Base-by-base conservation (phyloP, 2,113 vertebrate species). In the Irena cyanogastra region DNA sequence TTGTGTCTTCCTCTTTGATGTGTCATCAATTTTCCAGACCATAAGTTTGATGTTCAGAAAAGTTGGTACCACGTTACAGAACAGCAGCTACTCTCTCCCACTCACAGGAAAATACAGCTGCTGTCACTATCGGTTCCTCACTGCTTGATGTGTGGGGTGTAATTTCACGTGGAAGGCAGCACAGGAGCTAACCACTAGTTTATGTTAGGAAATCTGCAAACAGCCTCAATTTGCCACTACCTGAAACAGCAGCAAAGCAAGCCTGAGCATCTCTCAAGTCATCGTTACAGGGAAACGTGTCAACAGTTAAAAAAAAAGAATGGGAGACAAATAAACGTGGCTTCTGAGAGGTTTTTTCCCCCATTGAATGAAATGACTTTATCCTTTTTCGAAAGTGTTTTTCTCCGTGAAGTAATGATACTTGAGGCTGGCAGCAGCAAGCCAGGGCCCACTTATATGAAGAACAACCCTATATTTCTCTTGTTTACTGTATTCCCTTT, bases 241-340 rank as follows among this genome's bases (percentile, higher is more conserved):
- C 78, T 86, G 56, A 96, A 93, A 94, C 39, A n/a, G 59, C 87
- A 74, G 92, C 80, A 75, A 89, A 66, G 44, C 42, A 50, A 64
- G 23, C 70, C 47, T 93, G 89, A 94, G 28, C 50, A 76, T 50
- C 74, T 50, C 74, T 86, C n/a, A 47, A 61, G 64, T 50, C 83
- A 93, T 93, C 57, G 95, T 96, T 95, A 93, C 26, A 17, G 26
- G 39, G 53, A 90, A 83, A 76, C 17, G 17, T 72, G 47, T 81
- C 85, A 70, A 17, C 68, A 72, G 81, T 37, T 88, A 45, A 79
- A 50, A 89, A 89, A 41, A 59, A 77, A 42, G 71, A 52, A 75
- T 31, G 6, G 6, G 19, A 82, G 11, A 52, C 30, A 41, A 77
- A 74, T 49, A 68, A 16, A 50, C 11, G 27, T 42, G 21, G 8